Conservation (phyloP, 2,888 invertebrate genomes). For the Drepana falcataria region DNA sequence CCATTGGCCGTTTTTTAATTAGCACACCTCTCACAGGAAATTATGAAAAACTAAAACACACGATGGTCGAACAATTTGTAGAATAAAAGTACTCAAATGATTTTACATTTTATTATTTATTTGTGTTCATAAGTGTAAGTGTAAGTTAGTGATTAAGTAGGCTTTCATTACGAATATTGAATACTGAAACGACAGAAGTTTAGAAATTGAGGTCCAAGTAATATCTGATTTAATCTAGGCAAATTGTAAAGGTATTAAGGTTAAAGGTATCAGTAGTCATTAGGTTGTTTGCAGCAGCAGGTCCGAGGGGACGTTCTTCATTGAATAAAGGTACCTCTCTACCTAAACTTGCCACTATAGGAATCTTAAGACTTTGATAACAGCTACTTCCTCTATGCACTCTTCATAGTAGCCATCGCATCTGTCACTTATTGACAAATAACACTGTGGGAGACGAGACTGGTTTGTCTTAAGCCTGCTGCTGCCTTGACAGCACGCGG, state of each 20-base stretch:
- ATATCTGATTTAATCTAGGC: too few species aligned
- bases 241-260: not conserved
- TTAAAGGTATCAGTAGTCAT: conserved; percentile 1
- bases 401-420: conserved; percentile 38
- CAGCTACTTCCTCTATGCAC: conserved; percentile 44
- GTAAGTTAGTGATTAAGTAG: too few species aligned
- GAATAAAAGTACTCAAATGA: too few species aligned
- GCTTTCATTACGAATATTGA: too few species aligned
- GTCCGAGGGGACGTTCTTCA: conserved; percentile 41
- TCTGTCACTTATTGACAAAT: conserved; percentile 41
- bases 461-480: conserved; percentile 43
- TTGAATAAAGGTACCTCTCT: conserved; percentile 35
- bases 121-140: too few species aligned
- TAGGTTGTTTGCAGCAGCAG: conserved; percentile 36
- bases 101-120: too few species aligned
- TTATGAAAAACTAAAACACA: conserved; percentile 10
- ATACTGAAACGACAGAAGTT: too few species aligned
- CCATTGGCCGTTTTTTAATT: conserved; percentile 24
- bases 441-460: conserved; percentile 39
- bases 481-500: conserved; percentile 24
- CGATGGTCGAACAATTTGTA: not conserved
- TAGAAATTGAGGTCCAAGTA: too few species aligned
- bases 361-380: conserved; percentile 27
- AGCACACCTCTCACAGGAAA: conserved; percentile 14
- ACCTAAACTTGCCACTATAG: conserved; percentile 28